Percentiles rank a stretch among this genome's conserved stretches.
These are phyloP conservation scores for Anadara kagoshimensis DNA, from an alignment of 1,140 invertebrate genomes.

Conservation along the genomic window DNA sequence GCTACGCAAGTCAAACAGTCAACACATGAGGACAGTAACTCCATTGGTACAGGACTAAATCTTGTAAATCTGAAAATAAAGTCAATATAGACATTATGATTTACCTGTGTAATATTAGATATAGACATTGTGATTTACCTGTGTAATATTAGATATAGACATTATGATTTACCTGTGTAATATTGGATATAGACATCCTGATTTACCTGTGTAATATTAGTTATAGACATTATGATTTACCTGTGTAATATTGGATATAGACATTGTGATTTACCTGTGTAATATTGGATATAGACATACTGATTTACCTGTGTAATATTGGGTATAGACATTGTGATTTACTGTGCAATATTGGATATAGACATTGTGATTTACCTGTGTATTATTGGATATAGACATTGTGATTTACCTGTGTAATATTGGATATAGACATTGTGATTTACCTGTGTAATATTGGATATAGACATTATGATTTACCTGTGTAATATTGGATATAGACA, in stretches of 20 bases:
- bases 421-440: slow-evolving; percentile 48
- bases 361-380: slow-evolving; percentile 54
- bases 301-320: slow-evolving; percentile 60
- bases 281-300: slow-evolving; percentile 57
- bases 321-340: slow-evolving; percentile 48
- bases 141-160: slow-evolving; percentile 60
- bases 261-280: slow-evolving; percentile 54
- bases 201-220: too few species aligned
- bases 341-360: slow-evolving; percentile 64
- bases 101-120: slow-evolving; percentile 63
- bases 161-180: slow-evolving; percentile 57
- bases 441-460: slow-evolving; percentile 64
- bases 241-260: slow-evolving; percentile 62
- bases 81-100: too few species aligned
- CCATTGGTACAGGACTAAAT: slow-evolving; percentile 57
- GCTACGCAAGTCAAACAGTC: slow-evolving; percentile 60
- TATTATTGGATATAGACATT: slow-evolving; percentile 57
- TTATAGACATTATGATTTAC: too few species aligned
- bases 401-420: slow-evolving; percentile 60
- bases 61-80: slow-evolving; percentile 55
- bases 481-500: slow-evolving; percentile 61
- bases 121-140: slow-evolving; percentile 55
- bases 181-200: slow-evolving; percentile 51
- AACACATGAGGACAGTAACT: slow-evolving; percentile 59
- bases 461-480: slow-evolving; percentile 50